A percentile compares a stretch with the other conserved stretches of the same genome.
Evolutionary conservation across 2,113 vertebrate genomes (phyloP).

Genomic region (Jacana jacana): DNA sequence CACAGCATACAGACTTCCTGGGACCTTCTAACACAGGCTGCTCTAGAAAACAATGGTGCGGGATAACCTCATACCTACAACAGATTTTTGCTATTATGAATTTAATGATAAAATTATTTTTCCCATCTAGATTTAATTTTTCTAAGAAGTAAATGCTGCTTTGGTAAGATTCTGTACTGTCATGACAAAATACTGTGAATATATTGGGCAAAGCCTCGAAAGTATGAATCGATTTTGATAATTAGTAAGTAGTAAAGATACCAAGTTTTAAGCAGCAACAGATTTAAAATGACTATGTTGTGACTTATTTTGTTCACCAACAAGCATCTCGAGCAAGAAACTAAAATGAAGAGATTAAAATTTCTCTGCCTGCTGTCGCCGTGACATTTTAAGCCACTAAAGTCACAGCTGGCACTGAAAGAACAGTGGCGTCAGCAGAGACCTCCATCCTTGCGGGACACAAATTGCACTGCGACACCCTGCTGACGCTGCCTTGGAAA

Average conservation of each 20-base stretch:
- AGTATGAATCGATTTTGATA: constrained; percentile 65
- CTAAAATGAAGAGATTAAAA: constrained; percentile 20
- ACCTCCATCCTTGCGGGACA: constrained; percentile 76
- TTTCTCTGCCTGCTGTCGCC: constrained; percentile 2
- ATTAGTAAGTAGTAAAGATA: constrained; percentile 69
- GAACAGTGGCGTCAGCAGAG: constrained; percentile 72
- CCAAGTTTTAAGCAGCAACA: constrained; percentile 57
- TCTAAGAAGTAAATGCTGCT: constrained; percentile 69
- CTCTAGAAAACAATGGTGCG: constrained; percentile 53
- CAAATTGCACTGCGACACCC: constrained; percentile 72
- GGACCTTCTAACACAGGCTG: constrained; percentile 56
- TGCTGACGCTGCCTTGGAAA: constrained; percentile 53
- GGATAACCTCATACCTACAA: constrained; percentile 53
- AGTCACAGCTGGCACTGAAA: constrained; percentile 78
- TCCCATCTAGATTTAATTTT: constrained; percentile 34
- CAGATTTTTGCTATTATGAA: constrained; percentile 48
- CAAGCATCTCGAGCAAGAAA: constrained; percentile 70
- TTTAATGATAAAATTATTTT: constrained; percentile 40
- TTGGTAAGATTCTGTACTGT: constrained; percentile 68
- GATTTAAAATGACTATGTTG: constrained; percentile 59
- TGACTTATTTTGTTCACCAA: constrained; percentile 64
- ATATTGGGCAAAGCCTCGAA: constrained; percentile 67
- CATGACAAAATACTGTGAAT: constrained; percentile 55
- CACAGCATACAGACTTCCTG: constrained; percentile 50
- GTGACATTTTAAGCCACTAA: constrained; percentile 75